Conservation (phyloP, 2,113 vertebrate species). For the Patagioenas fasciata region DNA sequence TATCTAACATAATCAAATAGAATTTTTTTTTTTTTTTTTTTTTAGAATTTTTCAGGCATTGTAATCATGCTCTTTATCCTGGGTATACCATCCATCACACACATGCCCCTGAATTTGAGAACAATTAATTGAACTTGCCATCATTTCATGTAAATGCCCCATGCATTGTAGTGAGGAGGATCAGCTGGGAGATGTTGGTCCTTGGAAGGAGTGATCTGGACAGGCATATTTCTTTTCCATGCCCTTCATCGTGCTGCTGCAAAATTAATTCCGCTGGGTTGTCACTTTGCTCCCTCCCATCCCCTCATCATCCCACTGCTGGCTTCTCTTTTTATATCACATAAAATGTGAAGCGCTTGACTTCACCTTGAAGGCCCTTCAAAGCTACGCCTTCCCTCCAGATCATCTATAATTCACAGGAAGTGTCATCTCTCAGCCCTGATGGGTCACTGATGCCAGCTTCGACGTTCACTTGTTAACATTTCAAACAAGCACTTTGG, state of each 20-base stretch:
- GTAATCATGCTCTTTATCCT: background rate
- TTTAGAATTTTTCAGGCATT: background rate
- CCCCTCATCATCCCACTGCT: background rate
- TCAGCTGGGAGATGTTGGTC: background rate
- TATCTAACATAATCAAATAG: background rate
- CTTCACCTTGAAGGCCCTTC: slow-evolving; percentile 35
- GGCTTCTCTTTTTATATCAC: background rate
- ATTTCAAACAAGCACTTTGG: slow-evolving; percentile 24
- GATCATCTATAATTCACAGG: slow-evolving; percentile 39
- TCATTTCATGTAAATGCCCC: background rate
- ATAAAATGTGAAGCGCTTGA: slow-evolving; percentile 15
- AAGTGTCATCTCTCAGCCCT: slow-evolving; percentile 11
- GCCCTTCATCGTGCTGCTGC: background rate
- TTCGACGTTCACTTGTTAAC: background rate
- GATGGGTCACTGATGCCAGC: slow-evolving; percentile 9
- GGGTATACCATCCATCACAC: background rate
- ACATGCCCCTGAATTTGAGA: background rate
- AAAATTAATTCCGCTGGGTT: background rate
- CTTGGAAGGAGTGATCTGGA: background rate
- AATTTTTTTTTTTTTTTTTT: background rate
- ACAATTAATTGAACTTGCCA: background rate
- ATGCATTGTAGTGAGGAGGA: background rate
- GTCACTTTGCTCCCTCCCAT: background rate
- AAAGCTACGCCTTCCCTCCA: slow-evolving; percentile 15
- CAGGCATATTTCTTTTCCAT: background rate